phyloP scores from a whole-genome alignment of 2,888 invertebrate species.

The Neoscelio sp. region DNA sequence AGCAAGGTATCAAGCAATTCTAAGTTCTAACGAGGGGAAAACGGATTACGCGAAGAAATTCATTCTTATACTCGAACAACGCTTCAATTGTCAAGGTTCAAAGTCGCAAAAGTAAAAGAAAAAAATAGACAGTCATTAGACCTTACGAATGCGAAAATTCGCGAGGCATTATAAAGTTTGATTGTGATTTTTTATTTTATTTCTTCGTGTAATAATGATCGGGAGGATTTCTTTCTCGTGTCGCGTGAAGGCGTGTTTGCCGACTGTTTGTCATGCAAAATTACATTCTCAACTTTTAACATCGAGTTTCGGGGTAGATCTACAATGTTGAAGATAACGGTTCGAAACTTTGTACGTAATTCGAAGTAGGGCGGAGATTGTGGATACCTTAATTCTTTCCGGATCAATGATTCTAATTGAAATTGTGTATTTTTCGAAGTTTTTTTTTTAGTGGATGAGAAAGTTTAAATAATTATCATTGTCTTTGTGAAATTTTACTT shows the following conservation, averaged over 20 bases:
- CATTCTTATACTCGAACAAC: conserved; percentile 39
- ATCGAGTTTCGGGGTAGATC: conserved; percentile 15
- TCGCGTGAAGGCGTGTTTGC: conserved; percentile 7
- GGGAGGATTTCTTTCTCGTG: too few species aligned
- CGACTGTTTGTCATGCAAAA: conserved; percentile 32
- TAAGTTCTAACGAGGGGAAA: conserved; percentile 59
- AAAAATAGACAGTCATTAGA: conserved; percentile 15
- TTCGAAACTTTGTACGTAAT: conserved; percentile 17
- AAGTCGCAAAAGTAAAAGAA: conserved; percentile 31
- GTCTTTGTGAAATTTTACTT: too few species aligned
- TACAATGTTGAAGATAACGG: conserved; percentile 32
- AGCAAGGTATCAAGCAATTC: conserved; percentile 44
- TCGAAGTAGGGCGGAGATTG: conserved; percentile 5
- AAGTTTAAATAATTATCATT: too few species aligned
- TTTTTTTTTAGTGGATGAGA: too few species aligned
- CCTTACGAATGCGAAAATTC: conserved; percentile 13
- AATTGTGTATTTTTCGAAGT: conserved; percentile 14
- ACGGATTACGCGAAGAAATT: conserved; percentile 59
- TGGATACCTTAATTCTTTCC: conserved; percentile 31
- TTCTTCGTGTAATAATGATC: too few species aligned
- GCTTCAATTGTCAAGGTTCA: conserved; percentile 31
- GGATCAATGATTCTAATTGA: conserved; percentile 10
- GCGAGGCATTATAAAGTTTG: conserved; percentile 28
- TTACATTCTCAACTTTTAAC: conserved; percentile 46
- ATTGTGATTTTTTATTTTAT: too few species aligned